Evolutionary conservation across 1,140 invertebrate species (phyloP).

Genomic region (Trichonephila clavata): DNA sequence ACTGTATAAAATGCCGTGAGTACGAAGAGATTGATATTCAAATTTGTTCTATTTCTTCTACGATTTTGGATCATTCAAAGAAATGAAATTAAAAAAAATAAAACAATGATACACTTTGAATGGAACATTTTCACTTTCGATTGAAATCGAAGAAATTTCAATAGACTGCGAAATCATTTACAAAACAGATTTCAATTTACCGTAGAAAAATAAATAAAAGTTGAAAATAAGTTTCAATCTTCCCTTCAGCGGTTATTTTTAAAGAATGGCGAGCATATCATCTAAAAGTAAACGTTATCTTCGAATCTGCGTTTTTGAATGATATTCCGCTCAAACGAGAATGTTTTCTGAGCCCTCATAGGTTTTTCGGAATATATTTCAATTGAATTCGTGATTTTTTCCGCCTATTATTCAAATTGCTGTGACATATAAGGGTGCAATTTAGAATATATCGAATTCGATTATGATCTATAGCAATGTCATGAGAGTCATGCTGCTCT

Average conservation of each 20-base stretch:
- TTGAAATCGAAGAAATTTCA: neutral
- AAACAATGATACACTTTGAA: neutral
- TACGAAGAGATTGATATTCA: neutral
- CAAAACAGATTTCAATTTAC: neutral
- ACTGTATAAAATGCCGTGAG: neutral
- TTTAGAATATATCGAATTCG: neutral
- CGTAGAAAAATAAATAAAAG: neutral
- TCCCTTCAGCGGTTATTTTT: neutral
- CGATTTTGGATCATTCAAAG: neutral
- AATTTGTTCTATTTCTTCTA: neutral
- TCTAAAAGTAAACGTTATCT: neutral
- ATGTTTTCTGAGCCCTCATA: neutral
- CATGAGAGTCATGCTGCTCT: too few species aligned
- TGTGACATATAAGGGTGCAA: neutral
- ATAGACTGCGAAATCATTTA: neutral
- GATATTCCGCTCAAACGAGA: neutral
- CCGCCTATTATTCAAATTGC: neutral
- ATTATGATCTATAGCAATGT: neutral
- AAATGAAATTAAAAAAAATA: neutral
- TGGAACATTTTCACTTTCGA: neutral
- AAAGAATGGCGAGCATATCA: neutral
- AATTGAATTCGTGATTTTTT: neutral
- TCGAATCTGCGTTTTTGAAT: neutral
- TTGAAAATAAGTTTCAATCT: neutral
- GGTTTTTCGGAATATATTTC: neutral